These are phyloP conservation scores for Clinocottus analis DNA, from an alignment of 2,113 vertebrate species.

Conservation along the genomic window DNA sequence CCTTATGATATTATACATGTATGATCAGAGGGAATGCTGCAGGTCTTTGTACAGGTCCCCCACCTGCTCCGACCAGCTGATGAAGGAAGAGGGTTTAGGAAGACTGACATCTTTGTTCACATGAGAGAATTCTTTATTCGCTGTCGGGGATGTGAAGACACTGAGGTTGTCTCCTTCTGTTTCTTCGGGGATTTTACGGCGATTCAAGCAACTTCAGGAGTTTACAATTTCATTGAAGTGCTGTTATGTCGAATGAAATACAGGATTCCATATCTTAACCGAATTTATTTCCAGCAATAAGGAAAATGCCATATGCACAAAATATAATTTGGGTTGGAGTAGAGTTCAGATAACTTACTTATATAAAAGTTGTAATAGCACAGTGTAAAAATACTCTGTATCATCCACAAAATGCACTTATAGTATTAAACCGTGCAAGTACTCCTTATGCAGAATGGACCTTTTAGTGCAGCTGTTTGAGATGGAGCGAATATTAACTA, in stretches of 20 bases:
- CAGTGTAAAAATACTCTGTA: background rate
- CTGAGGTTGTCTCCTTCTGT: background rate
- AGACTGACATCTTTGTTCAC: background rate
- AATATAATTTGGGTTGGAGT: background rate
- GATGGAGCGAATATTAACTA: background rate
- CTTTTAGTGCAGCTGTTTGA: background rate
- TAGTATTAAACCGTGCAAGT: background rate
- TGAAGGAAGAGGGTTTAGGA: background rate
- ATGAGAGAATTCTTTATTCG: background rate
- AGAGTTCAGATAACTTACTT: background rate
- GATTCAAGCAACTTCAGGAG: background rate
- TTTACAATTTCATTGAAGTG: background rate
- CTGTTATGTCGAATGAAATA: background rate
- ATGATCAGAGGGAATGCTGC: slow-evolving; percentile 26
- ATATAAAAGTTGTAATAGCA: background rate
- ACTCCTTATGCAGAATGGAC: background rate
- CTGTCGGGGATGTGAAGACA: too few species aligned
- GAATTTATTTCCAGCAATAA: background rate
- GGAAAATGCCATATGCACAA: background rate
- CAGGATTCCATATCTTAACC: background rate
- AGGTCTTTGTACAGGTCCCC: slow-evolving; percentile 20
- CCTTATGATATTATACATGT: slow-evolving; percentile 5
- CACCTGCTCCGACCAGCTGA: slow-evolving; percentile 37
- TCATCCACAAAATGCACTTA: background rate
- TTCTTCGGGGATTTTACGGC: background rate